Evolutionary conservation across 2,113 vertebrate genomes (phyloP), one percentile per base, ranked within the genome.

Genomic region (Dicentrarchus labrax): DNA sequence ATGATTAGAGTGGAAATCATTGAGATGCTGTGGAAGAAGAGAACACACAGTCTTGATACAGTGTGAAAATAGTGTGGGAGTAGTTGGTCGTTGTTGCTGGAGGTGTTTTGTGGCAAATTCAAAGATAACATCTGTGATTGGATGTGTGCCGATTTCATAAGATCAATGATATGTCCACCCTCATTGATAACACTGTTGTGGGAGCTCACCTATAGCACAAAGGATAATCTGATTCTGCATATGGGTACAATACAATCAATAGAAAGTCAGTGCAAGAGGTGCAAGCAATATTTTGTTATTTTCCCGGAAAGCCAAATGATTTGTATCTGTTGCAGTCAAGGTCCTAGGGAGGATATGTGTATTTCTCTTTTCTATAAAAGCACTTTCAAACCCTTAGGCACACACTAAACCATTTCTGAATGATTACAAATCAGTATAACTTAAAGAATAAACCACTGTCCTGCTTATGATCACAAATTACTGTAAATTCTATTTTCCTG

Each of bases 111-210:
- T 41, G 71, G 17, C 1, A 36, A 61, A 73, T 73, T 65, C 61
- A 66, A 76, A 54, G 51, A 45, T 21, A 66, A 76, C 61, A 76
- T 67, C 74, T 36, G 41, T 57, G 64, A 48, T 22, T 56, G 17
- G 22, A 57, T 16, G 22, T n/a, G 51, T n/a, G 51, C 22, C 51
- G 22, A 8, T 67, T 66, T 13, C 2, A 54, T 43, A 19, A 30
- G 48, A 1, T 53, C 60, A 13, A 11, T 43, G 50, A 57, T 45
- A 10, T 30, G 22, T 54, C n/a, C 41, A 13, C 75, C 47, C 51
- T 45, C 39, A 48, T 2, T n/a, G 12, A 67, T 47, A 15, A 50
- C 51, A 36, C 60, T 51, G 36, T 12, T 54, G 1, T 30, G 16
- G n/a, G 16, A 11, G 36, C 30, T 64, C 47, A 76, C 8, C 4